Evolutionary conservation across 2,113 vertebrate genomes (phyloP).

Genomic region (Heteronetta atricapilla): DNA sequence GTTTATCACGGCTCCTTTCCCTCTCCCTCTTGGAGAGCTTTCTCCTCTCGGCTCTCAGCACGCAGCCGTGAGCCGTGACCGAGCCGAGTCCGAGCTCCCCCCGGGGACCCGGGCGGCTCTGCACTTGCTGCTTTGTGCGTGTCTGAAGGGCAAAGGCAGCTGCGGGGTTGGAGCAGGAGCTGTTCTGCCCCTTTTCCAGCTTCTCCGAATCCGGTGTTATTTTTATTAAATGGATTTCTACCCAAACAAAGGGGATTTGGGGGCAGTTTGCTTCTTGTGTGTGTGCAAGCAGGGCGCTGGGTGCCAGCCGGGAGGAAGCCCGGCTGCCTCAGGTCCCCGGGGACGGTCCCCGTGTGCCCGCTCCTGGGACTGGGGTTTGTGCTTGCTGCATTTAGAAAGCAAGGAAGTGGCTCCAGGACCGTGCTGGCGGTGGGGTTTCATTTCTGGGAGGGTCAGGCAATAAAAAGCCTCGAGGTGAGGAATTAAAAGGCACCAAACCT

Average conservation of each 20-base stretch:
- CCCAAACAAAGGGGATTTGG: too few species aligned
- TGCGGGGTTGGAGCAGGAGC: not conserved
- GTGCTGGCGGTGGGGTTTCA: fast-evolving
- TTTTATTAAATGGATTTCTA: too few species aligned
- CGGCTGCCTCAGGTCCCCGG: fast-evolving
- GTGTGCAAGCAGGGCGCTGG: too few species aligned
- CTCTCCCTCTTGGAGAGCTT: not conserved
- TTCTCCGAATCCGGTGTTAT: not conserved
- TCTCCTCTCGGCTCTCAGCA: not conserved
- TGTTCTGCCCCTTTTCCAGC: not conserved
- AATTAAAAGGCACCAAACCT: not conserved
- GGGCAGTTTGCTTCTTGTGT: too few species aligned
- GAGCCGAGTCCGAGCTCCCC: not conserved
- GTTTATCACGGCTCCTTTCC: not conserved
- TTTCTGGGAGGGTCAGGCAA: not conserved
- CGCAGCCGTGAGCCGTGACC: not conserved
- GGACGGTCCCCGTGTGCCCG: fast-evolving
- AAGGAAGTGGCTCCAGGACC: not conserved
- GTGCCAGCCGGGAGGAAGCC: fast-evolving
- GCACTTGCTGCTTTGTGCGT: not conserved
- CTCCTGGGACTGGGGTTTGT: not conserved
- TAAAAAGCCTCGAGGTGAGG: not conserved
- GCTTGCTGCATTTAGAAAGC: not conserved
- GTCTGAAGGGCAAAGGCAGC: not conserved
- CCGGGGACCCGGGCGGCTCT: not conserved